Percentiles rank a stretch among this genome's conserved stretches.
These are phyloP conservation scores for Nebria salina DNA, from an alignment of 2,888 invertebrate species.

Conservation along the genomic window DNA sequence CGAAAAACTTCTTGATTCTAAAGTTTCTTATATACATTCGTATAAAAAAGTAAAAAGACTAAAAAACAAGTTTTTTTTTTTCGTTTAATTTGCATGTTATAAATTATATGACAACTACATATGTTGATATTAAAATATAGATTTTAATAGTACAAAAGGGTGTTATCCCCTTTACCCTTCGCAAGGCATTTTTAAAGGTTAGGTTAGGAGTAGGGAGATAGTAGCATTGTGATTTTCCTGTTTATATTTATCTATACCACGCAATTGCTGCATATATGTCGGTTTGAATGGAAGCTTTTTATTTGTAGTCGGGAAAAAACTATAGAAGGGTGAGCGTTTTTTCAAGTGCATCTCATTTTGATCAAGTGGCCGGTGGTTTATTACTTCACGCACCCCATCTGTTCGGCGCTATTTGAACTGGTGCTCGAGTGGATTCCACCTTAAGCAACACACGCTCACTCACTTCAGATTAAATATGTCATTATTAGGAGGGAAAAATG, in stretches of 20 bases:
- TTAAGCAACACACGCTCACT: conserved; percentile 14
- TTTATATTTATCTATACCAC: conserved; percentile 39
- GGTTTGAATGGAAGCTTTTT: conserved; percentile 12
- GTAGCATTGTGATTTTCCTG: conserved; percentile 18
- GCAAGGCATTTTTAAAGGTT: background rate
- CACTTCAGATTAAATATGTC: conserved; percentile 5
- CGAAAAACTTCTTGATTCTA: too few relatives aligned
- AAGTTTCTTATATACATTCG: too few relatives aligned
- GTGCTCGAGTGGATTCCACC: conserved; percentile 8
- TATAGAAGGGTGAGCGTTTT: conserved; percentile 29
- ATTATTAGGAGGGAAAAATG: conserved; percentile 7
- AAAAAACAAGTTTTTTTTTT: too few relatives aligned
- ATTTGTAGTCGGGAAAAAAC: conserved; percentile 30
- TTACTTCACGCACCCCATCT: conserved; percentile 41
- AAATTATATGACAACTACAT: background rate
- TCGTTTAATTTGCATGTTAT: too few relatives aligned
- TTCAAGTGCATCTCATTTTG: conserved; percentile 38
- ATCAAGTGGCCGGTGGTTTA: conserved; percentile 42
- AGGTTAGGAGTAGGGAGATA: background rate
- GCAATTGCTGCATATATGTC: background rate
- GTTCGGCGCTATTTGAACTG: conserved; percentile 33
- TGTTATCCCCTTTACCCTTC: background rate
- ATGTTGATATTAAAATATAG: conserved; percentile 5
- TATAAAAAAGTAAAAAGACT: too few relatives aligned
- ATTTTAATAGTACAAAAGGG: conserved; percentile 5